Conservation (phyloP, 2,113 vertebrate genomes). For the Micromys minutus region DNA sequence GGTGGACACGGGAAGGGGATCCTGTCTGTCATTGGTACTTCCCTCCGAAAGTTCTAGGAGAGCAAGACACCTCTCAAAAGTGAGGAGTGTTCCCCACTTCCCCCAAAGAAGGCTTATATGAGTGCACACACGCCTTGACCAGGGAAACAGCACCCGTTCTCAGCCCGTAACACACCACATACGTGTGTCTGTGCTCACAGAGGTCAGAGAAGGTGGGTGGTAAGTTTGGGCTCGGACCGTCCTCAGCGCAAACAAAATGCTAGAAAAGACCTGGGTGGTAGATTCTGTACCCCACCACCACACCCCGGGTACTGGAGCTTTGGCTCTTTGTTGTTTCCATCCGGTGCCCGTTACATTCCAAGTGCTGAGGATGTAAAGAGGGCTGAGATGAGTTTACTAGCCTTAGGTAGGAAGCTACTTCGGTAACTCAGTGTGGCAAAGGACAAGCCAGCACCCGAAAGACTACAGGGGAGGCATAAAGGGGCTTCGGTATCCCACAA, state of each 20-base stretch:
- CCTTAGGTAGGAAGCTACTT: not conserved
- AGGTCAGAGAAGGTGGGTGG: not conserved
- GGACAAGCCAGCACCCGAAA: not conserved
- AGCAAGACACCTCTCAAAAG: not conserved
- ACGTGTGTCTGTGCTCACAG: not conserved
- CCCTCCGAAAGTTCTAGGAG: not conserved
- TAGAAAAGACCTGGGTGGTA: not conserved
- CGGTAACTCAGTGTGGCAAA: not conserved
- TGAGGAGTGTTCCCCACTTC: not conserved
- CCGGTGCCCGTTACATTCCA: not conserved
- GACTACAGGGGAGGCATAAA: not conserved
- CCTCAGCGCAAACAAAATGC: not conserved
- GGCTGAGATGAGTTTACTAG: not conserved
- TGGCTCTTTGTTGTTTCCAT: not conserved
- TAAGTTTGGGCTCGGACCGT: not conserved
- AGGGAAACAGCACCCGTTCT: not conserved
- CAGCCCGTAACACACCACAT: not conserved
- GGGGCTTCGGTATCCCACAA: not conserved
- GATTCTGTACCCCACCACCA: not conserved
- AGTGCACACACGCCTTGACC: not conserved
- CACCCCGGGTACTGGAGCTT: not conserved
- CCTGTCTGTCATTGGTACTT: not conserved
- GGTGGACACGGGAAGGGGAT: not conserved
- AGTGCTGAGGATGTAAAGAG: not conserved
- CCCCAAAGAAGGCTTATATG: not conserved